These are phyloP conservation scores for Atherinosoma microstoma DNA, from an alignment of 2,797 vertebrate genomes.

Conservation along the genomic window DNA sequence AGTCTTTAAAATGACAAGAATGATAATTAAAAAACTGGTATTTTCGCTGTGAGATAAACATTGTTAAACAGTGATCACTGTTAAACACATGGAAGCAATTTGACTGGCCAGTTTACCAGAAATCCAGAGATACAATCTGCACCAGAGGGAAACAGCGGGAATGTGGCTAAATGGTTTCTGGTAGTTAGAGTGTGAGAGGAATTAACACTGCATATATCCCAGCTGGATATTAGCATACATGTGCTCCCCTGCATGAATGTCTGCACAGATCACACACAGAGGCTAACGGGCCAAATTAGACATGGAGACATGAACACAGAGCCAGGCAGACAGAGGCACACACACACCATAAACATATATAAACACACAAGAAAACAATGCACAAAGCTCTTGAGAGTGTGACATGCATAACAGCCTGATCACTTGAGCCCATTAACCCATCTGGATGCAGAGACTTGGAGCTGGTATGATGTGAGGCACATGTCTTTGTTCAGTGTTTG, in stretches of 20 bases:
- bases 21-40: conserved; percentile 14
- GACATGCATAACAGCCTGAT: conserved; percentile 50
- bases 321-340: conserved; percentile 22
- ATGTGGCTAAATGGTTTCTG: conserved; percentile 55
- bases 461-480: conserved; percentile 53
- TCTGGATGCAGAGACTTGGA: conserved; percentile 56
- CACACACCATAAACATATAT: conserved; percentile 36
- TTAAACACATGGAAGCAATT: conserved; percentile 75
- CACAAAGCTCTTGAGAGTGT: conserved; percentile 36
- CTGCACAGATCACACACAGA: conserved; percentile 59
- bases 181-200: conserved; percentile 60
- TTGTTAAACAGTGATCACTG: conserved; percentile 24
- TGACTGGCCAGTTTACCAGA: conserved; percentile 54
- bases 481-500: conserved; percentile 60
- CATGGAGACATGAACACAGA: conserved; percentile 26
- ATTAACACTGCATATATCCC: conserved; percentile 64
- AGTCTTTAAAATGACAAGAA: conserved; percentile 12
- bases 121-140: conserved; percentile 62
- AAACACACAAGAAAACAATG: conserved; percentile 30
- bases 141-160: conserved; percentile 62
- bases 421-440: conserved; percentile 52
- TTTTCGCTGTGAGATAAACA: conserved; percentile 39
- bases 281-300: conserved; percentile 43
- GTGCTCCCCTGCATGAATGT: conserved; percentile 24
- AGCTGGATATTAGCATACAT: conserved; percentile 61